phyloP scores from a whole-genome alignment of 2,113 vertebrate genomes.

The Balaeniceps rex region DNA sequence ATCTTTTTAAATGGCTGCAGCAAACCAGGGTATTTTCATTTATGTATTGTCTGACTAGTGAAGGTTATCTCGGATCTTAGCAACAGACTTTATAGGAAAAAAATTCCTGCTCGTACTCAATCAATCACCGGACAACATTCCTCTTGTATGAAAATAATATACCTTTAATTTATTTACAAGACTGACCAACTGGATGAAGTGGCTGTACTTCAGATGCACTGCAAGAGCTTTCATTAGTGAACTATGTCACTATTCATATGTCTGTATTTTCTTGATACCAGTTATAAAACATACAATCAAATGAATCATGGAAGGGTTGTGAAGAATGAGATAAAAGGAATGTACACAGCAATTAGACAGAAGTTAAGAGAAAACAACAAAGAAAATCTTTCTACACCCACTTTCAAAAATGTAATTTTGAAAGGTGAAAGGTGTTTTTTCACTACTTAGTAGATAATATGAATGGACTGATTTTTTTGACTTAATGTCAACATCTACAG shows the following conservation, averaged over 20 bases:
- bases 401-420: neutral
- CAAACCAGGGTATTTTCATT: neutral
- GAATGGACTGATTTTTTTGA: neutral
- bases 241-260: neutral
- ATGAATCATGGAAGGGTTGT: neutral
- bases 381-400: neutral
- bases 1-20: neutral
- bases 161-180: slow-evolving; percentile 65
- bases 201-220: slow-evolving; percentile 27
- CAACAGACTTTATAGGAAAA: neutral
- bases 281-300: slow-evolving; percentile 25
- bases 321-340: slow-evolving; percentile 29
- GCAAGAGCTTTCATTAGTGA: neutral
- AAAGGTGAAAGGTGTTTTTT: neutral
- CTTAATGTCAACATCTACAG: neutral
- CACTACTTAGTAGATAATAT: neutral
- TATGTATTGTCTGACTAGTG: neutral
- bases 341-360: slow-evolving; percentile 14
- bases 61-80: neutral
- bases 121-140: slow-evolving; percentile 53
- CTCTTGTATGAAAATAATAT: slow-evolving; percentile 60
- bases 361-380: neutral
- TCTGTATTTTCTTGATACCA: neutral
- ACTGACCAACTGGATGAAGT: slow-evolving; percentile 38
- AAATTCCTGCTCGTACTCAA: neutral